These are phyloP conservation scores for Drosophila simulans DNA, from an alignment of 1,140 invertebrate species.

Conservation along the genomic window DNA sequence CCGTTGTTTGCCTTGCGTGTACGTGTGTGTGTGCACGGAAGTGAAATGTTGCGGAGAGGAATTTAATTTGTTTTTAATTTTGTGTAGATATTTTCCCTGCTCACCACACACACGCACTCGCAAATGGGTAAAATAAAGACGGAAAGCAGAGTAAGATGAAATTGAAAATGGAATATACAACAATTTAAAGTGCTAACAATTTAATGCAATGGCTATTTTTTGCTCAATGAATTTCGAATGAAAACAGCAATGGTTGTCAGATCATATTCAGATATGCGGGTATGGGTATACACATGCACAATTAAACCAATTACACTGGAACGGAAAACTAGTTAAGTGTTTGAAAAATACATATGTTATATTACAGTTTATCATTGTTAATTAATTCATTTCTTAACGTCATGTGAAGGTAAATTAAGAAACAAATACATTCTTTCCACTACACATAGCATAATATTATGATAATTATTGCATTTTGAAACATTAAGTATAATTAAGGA, in stretches of 20 bases:
- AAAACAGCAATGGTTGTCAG: not conserved
- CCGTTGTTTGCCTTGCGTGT: slow-evolving; percentile 39
- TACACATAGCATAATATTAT: no score
- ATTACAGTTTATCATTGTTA: no score
- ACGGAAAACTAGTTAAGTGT: not conserved
- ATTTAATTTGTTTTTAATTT: slow-evolving; percentile 81
- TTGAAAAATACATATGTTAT: no score
- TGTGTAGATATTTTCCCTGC: slow-evolving; percentile 51
- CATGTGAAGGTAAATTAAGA: no score
- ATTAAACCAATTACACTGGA: not conserved
- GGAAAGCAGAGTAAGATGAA: slow-evolving; percentile 31
- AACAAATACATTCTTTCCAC: no score
- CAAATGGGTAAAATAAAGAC: not conserved
- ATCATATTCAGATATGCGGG: slow-evolving; percentile 28
- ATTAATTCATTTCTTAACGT: no score
- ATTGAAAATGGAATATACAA: slow-evolving; percentile 5
- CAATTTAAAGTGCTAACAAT: slow-evolving; percentile 41
- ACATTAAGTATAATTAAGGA: no score
- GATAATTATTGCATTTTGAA: no score
- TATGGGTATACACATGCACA: not conserved
- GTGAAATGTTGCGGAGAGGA: slow-evolving; percentile 60
- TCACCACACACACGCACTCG: slow-evolving; percentile 17
- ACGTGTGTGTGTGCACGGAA: slow-evolving; percentile 42
- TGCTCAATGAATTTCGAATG: slow-evolving; percentile 15
- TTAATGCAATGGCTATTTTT: slow-evolving; percentile 41